Evolutionary conservation across 2,797 vertebrate species (phyloP), one percentile per base, ranked within the genome.

Genomic region (Knipowitschia caucasica): DNA sequence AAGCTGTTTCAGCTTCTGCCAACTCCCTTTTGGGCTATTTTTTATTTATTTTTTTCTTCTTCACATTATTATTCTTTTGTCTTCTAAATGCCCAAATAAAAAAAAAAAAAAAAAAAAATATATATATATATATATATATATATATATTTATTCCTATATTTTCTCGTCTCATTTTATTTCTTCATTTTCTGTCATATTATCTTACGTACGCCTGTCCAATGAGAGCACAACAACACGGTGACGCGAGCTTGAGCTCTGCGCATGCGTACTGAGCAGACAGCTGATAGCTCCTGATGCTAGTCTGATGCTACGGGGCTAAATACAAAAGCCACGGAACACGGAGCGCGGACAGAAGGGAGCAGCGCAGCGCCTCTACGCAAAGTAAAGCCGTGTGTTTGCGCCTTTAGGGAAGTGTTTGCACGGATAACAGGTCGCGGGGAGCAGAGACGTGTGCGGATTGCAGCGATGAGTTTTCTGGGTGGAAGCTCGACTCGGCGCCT

Each of bases 241-340:
- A 77, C 77, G 85, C 84, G 55, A 38, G 72, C 86, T 75, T 21
- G 15, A 68, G 33, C 45, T 67, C 27, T 59, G 91, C 93, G 94
- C 92, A 75, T 90, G 93, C 83, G 94, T 91, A 86, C 17, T 67
- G 18, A 15, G 68, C 59, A 73, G 82, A 75, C 88, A 85, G 88
- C 77, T 86, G 88, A 88, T 87, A 92, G 89, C 91, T 92, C 93
- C 89, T 94, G 93, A 93, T 95, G 91, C 93, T 93, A 92, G 92
- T 92, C 36, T 10, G 36, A 43, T 24, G 40, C 40, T 43, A 43
- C 23, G 25, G 87, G 86, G 94, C 89, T 92, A 91, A 92, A 92
- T 91, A 91, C 44, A 92, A 93, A 89, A 92, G 83, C 89, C 72
- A 82, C 86, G 89, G 89, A 92, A 34, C 91, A 81, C 89, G 78